phyloP scores from a whole-genome alignment of 2,113 vertebrate genomes.

The Prunella himalayana region DNA sequence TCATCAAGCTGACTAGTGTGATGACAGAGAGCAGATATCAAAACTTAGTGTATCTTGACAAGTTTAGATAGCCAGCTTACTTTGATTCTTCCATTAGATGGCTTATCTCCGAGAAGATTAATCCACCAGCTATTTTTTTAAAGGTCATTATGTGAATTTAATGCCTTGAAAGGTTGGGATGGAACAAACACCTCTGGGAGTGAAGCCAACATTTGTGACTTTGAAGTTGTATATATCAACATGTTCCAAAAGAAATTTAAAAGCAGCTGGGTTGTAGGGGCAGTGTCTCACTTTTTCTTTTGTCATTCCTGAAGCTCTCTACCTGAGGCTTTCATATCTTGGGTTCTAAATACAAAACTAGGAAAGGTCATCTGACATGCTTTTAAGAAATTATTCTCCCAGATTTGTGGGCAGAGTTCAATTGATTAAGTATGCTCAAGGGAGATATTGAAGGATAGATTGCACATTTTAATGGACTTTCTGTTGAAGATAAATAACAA shows the following conservation, averaged over 20 bases:
- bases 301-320: neutral
- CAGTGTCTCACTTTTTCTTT: neutral
- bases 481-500: neutral
- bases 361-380: neutral
- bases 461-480: neutral
- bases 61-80: neutral
- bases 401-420: neutral
- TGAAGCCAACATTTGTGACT: neutral
- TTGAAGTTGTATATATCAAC: neutral
- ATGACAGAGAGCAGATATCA: neutral
- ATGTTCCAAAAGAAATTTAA: neutral
- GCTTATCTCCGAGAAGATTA: neutral
- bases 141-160: neutral
- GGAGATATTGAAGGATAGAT: neutral
- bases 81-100: neutral
- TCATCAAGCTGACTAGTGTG: neutral
- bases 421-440: neutral
- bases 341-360: neutral
- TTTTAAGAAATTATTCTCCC: neutral
- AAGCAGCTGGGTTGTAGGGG: neutral
- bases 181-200: neutral
- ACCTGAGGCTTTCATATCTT: neutral
- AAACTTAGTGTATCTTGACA: neutral
- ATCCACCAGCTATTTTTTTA: neutral
- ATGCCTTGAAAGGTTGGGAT: neutral